Evolutionary conservation across 1,140 invertebrate species (phyloP).

Genomic region (Thaumatotibia leucotreta): DNA sequence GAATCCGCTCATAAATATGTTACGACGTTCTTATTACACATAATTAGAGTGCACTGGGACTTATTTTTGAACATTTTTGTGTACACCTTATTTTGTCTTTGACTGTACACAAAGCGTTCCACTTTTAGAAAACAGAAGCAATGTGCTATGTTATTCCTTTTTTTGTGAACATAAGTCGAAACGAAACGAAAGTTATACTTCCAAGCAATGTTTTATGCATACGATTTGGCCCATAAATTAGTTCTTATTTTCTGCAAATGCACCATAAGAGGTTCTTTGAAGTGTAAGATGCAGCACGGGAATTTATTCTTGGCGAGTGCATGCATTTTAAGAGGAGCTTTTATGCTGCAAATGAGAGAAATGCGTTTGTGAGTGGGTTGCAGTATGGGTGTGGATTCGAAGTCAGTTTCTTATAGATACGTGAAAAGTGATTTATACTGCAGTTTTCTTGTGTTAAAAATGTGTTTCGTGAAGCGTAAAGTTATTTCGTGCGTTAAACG

Average conservation of each 20-base stretch:
- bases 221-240: constrained; percentile 24
- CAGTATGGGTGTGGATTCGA: neutral
- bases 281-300: constrained; percentile 4
- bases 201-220: constrained; percentile 23
- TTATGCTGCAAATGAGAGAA: constrained; percentile 7
- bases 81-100: no score
- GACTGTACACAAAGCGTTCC: no score
- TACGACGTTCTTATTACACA: no score
- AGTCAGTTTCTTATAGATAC: neutral
- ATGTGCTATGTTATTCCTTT: no score
- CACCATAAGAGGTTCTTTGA: neutral
- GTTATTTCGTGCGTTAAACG: no score
- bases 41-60: no score
- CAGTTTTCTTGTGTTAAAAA: no score
- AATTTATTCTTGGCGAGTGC: constrained; percentile 2
- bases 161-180: no score
- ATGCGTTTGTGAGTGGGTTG: neutral
- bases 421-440: neutral
- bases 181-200: neutral
- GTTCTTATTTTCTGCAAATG: constrained; percentile 14
- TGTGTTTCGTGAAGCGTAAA: no score
- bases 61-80: no score
- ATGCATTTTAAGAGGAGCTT: constrained; percentile 5
- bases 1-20: no score
- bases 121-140: no score